Evolutionary conservation across 2,797 vertebrate species (phyloP).

Genomic region (Ciconia nigra): DNA sequence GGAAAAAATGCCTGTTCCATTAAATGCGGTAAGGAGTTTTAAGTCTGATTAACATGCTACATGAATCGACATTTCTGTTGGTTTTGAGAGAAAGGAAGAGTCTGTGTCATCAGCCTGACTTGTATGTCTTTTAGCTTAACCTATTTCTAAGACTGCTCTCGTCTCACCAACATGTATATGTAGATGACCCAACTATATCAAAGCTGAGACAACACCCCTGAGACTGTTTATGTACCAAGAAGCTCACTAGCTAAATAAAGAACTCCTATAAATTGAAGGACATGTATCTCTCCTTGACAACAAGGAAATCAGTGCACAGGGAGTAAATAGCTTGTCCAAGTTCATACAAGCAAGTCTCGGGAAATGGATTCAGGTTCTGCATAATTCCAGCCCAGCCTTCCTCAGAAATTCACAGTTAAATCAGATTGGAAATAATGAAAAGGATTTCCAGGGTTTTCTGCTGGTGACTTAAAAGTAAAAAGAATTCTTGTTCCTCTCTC

Average conservation of each 20-base stretch:
- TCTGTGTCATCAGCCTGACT: neutral
- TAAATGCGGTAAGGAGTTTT: neutral
- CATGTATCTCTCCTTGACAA: neutral
- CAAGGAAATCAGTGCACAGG: neutral
- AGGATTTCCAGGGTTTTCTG: neutral
- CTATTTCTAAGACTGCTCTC: neutral
- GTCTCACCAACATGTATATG: neutral
- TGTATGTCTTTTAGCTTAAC: neutral
- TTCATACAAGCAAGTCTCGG: neutral
- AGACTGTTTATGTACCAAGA: neutral
- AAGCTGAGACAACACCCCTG: neutral
- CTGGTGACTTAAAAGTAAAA: neutral
- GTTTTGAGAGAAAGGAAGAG: neutral
- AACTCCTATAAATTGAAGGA: neutral
- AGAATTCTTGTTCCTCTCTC: neutral
- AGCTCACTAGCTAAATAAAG: neutral
- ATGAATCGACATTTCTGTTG: neutral
- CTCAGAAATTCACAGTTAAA: neutral
- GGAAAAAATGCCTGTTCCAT: neutral
- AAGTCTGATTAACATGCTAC: neutral
- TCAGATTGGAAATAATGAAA: neutral
- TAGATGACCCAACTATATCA: neutral
- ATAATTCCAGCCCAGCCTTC: neutral
- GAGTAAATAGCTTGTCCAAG: neutral
- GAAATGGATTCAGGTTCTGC: neutral